Base-by-base conservation (phyloP, 2,113 vertebrate genomes). In the Ariopsis seemanni region DNA sequence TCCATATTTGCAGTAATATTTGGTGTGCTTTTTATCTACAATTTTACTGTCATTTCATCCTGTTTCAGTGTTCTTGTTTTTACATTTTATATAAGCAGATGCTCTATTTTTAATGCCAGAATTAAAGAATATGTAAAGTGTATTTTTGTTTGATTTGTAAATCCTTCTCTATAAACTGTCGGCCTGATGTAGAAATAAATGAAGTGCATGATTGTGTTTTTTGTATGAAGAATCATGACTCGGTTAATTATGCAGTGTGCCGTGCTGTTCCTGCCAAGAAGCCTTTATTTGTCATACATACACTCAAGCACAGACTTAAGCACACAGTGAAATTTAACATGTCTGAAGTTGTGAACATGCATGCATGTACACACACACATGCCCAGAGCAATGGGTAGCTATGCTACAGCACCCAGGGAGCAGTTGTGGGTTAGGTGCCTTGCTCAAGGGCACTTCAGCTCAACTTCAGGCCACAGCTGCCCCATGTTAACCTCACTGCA, bases 61-160 rank as follows among this genome's bases (percentile, higher is more conserved):
- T 42, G 57, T 62, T 62, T 5, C 79, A 20, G 27, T 60, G 6
- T 81, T 22, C 5, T 42, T 34, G 18, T 42, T 60, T 81, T 11
- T 42, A 11, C 6, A 42, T 20, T 60, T 57, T 60, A 22, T 81
- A 80, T 60, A 42, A 34, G 7, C 1, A 18, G 9, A 60, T 60
- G 27, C 9, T 81, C 10, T 60, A 34, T 81, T 80, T 58, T 77
- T 58, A 7, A 58, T 57, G 52, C 52, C 3, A 5, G 22, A 81
- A 60, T 62, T 12, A 81, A 60, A 80, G 6, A 14, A 52, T 55
- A 15, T 81, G 9, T 60, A 42, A 81, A 60, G 9, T 42, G 30
- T 81, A 60, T 82, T 34, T 82, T 82, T 60, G 55, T 34, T 57
- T n/a, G 22, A 12, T 18, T 42, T 81, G 78, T 34, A 58, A 81